Evolutionary conservation across 2,113 vertebrate genomes (phyloP).

Genomic region (Alouatta palliata): DNA sequence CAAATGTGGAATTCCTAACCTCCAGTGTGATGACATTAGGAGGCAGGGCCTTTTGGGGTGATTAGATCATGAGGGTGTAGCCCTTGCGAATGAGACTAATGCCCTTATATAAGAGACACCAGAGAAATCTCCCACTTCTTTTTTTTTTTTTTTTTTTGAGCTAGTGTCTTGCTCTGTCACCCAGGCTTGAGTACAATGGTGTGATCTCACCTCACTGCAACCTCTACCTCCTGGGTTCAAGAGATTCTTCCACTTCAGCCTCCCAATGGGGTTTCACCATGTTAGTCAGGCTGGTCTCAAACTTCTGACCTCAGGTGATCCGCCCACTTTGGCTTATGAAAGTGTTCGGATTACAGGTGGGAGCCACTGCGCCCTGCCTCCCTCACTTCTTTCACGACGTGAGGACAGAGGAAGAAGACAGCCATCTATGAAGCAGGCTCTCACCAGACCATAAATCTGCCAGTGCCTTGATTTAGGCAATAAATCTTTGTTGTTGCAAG

Average conservation of each 20-base stretch:
- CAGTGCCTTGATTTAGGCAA: not conserved
- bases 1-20: not conserved
- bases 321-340: no score
- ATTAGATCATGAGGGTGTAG: not conserved
- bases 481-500: not conserved
- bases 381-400: not conserved
- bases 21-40: not conserved
- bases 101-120: not conserved
- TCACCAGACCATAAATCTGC: not conserved
- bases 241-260: no score
- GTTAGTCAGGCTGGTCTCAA: no score
- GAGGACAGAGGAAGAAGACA: not conserved
- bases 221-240: no score
- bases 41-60: not conserved
- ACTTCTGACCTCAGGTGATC: no score
- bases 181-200: no score
- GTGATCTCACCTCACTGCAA: no score
- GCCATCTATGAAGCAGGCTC: not conserved
- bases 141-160: no score
- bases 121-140: not conserved
- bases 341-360: no score
- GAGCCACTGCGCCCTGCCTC: no score
- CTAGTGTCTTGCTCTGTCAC: accelerated
- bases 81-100: not conserved
- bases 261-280: no score